Conservation (phyloP, 2,888 invertebrate genomes). For the Mystacides longicornis region DNA sequence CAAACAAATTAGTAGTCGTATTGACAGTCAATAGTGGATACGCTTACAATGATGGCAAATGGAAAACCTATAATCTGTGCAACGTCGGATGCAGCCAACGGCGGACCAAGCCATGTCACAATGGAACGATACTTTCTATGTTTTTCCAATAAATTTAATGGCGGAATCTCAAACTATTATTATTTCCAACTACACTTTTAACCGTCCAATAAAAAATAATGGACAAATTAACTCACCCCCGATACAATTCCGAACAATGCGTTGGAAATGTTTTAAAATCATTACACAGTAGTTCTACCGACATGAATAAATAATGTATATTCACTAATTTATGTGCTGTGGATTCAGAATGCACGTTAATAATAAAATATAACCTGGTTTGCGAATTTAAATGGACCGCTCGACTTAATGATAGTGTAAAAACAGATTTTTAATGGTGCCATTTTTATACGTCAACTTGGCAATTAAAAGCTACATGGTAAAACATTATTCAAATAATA, state of each 20-base stretch:
- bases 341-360: background rate
- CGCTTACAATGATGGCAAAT: background rate
- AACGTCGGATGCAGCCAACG: background rate
- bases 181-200: background rate
- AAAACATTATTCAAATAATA: too few species aligned
- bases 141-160: background rate
- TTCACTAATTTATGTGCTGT: background rate
- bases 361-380: too few species aligned
- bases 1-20: background rate
- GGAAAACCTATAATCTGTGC: conserved; percentile 1
- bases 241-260: background rate
- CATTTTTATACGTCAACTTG: too few species aligned
- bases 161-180: conserved; percentile 1
- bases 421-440: too few species aligned
- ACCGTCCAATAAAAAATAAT: conserved; percentile 1
- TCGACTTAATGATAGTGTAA: too few species aligned
- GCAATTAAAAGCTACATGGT: too few species aligned
- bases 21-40: background rate
- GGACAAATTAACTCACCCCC: conserved; percentile 2
- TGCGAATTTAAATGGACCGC: too few species aligned
- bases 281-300: background rate
- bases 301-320: background rate
- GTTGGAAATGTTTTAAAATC: background rate
- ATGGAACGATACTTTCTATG: background rate
- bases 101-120: background rate